phyloP scores from a whole-genome alignment of 2,113 vertebrate genomes.

The Chloropsis cyanopogon region DNA sequence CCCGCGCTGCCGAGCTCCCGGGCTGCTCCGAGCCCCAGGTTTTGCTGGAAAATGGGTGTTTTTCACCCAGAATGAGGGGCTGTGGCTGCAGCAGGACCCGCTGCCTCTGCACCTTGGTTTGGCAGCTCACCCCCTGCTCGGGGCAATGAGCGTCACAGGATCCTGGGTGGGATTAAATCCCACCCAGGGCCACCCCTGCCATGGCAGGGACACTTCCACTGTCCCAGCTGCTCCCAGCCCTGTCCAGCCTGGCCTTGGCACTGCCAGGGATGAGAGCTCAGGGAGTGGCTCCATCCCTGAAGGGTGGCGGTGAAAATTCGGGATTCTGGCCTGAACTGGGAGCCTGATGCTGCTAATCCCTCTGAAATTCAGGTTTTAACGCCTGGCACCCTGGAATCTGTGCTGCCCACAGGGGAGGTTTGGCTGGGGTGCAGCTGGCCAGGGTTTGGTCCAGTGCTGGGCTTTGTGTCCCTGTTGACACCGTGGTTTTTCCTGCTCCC shows the following conservation, averaged over 20 bases:
- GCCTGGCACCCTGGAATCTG: rapidly evolving
- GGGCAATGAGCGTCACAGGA: neutral
- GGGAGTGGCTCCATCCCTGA: rapidly evolving
- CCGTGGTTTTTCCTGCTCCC: neutral
- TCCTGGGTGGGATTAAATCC: neutral
- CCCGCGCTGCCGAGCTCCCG: rapidly evolving
- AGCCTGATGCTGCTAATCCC: neutral
- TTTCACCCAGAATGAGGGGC: neutral
- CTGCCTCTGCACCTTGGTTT: neutral
- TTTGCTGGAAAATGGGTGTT: rapidly evolving
- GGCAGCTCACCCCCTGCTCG: neutral
- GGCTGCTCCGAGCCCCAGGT: neutral
- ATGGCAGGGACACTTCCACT: rapidly evolving
- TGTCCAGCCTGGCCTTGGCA: rapidly evolving
- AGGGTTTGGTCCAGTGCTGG: neutral
- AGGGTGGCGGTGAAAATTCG: neutral
- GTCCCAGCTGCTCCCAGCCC: neutral
- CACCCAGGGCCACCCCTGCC: neutral
- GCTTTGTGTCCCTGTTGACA: neutral
- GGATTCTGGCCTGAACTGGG: neutral
- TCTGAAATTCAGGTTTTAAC: neutral
- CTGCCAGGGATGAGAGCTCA: neutral
- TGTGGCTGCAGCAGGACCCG: neutral
- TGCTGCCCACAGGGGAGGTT: rapidly evolving
- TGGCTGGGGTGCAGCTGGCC: neutral